Base-by-base conservation (phyloP, 2,888 invertebrate genomes). In the Xanthorhoe designata region DNA sequence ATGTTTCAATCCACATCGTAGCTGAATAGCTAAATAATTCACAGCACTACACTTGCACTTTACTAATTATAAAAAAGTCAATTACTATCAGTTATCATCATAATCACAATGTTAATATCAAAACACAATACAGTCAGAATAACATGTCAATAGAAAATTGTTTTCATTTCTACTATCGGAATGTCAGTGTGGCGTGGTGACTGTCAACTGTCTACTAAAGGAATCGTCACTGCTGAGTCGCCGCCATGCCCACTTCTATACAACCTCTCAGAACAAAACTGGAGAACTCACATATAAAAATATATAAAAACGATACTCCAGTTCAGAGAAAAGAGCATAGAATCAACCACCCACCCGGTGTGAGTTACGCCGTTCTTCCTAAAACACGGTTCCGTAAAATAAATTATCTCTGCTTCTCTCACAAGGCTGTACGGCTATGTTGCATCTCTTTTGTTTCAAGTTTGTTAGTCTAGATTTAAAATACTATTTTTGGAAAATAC, bases 141-240 rank as follows among this genome's bases (percentile, higher is more conserved):
- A 91, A 86, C 87, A 83, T 78, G 89, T 88, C 86, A 88, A 89
- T 90, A 88, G 85, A 87, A 86, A 84, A 86, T 87, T 88, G 86
- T 91, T 92, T 91, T 92, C 90, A 90, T 89, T 87, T 81, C 86
- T 89, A 84, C 87, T 91, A 91, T 92, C 89, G 91, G 89, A 91
- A 91, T 92, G 92, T 91, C 92, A 92, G 88, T 91, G 89, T 91
- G 90, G 92, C 90, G 92, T 91, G 92, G 91, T 88, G 92, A 91
- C 91, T 92, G 93, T 93, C 93, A 93, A 92, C 86, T 92, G 92
- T 92, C 91, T 92, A 92, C 93, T 93, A 93, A 92, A 90, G 90
- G 91, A 91, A 90, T 91, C 90, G 91, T 91, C 92, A 90, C 88
- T 89, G 89, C 85, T 86, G 83, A 85, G 86, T 86, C 84, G 87